These are phyloP conservation scores for Melolontha melolontha DNA, from an alignment of 2,888 invertebrate genomes.

Conservation along the genomic window DNA sequence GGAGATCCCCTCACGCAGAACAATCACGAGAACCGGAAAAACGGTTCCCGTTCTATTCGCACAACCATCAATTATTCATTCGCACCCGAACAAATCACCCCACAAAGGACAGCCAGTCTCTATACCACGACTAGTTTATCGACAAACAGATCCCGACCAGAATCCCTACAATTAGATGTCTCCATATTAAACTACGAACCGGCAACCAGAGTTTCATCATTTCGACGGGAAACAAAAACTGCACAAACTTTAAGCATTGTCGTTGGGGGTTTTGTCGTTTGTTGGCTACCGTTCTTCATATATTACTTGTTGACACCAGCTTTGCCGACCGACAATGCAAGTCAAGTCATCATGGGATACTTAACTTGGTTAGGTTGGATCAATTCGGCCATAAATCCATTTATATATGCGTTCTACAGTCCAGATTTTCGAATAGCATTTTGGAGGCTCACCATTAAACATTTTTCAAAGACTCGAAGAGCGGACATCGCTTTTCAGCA, in stretches of 20 bases:
- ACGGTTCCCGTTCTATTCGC: constrained; percentile 57
- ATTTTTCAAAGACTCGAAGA: constrained; percentile 69
- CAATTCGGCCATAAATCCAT: constrained; percentile 90
- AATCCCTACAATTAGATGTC: constrained; percentile 69
- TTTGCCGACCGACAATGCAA: constrained; percentile 70
- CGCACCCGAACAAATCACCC: constrained; percentile 56
- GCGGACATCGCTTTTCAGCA: constrained; percentile 60
- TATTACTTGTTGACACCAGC: constrained; percentile 86
- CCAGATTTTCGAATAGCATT: constrained; percentile 89
- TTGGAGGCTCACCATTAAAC: constrained; percentile 83
- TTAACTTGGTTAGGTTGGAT: constrained; percentile 92
- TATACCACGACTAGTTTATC: constrained; percentile 60
- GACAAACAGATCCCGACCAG: constrained; percentile 64
- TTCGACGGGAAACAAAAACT: constrained; percentile 86
- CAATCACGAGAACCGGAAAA: constrained; percentile 52
- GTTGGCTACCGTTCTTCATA: constrained; percentile 90
- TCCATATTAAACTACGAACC: constrained; percentile 68
- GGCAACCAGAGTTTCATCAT: constrained; percentile 72
- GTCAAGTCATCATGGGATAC: constrained; percentile 74
- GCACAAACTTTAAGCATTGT: constrained; percentile 89
- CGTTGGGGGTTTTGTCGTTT: constrained; percentile 88
- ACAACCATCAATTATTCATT: constrained; percentile 60
- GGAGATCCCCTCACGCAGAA: constrained; percentile 46
- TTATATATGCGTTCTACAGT: constrained; percentile 91
- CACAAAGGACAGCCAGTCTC: constrained; percentile 58